Base-by-base conservation (phyloP, 2,113 vertebrate genomes). In the Rhadina sibilatrix region DNA sequence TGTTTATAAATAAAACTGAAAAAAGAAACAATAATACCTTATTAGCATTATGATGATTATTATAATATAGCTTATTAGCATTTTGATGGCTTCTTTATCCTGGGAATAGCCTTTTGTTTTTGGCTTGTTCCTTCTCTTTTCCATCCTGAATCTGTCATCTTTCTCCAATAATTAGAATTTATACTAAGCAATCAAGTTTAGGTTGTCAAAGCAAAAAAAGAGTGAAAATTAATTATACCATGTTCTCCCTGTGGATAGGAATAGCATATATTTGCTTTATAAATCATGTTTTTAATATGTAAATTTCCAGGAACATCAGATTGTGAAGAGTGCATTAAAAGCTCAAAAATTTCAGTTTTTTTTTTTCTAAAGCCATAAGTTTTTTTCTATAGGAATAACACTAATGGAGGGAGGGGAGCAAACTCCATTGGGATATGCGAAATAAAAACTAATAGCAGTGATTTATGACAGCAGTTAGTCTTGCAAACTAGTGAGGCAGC, bases 11-110 rank as follows among this genome's bases (percentile, higher is more conserved):
- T 95, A 94, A 94, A 95, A 25, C 89, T 33, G 27, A 89, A 92
- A 47, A 91, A 84, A 82, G 35, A 63, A 81, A 63, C 57, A 94
- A 83, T 83, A 91, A 75, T 38, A 42, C 12, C 31, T 57, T 69
- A 84, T 93, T 65, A 54, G 42, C n/a, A n/a, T n/a, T n/a, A n/a
- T n/a, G n/a, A n/a, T n/a, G n/a, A n/a, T n/a, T n/a, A n/a, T n/a
- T n/a, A n/a, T n/a, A n/a, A n/a, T n/a, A n/a, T n/a, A n/a, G n/a
- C 19, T 94, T 87, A 87, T 94, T 94, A 94, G 78, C 81, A 95
- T 96, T 91, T 91, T 95, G 53, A 94, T 91, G 87, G 53, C 33
- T 94, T 87, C 83, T 79, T 91, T 86, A 89, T 80, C 74, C 57
- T 72, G 63, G 78, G 70, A 96, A 93, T 75, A 95, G 42, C 30